Evolutionary conservation across 1,140 invertebrate species (phyloP).

Genomic region (Philopotamus ludificatus): DNA sequence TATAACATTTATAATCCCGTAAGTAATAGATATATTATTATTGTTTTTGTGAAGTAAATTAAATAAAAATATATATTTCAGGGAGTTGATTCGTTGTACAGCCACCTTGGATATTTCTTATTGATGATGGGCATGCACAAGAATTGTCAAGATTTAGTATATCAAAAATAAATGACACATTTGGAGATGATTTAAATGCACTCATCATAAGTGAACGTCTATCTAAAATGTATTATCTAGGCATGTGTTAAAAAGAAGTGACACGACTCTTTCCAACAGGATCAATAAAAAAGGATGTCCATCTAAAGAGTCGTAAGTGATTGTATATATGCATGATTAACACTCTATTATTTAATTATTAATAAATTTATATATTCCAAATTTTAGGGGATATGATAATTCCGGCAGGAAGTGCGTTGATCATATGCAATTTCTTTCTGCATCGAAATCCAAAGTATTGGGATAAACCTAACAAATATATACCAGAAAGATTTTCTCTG

Average conservation of each 20-base stretch:
- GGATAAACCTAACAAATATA: conserved; percentile 2
- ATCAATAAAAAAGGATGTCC: conserved; percentile 9
- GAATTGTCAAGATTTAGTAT: neutral
- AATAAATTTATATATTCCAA: too few species aligned
- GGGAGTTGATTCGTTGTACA: neutral
- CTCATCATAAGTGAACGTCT: neutral
- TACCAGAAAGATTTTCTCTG: conserved; percentile 14
- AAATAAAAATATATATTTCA: too few species aligned
- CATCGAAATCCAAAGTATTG: conserved; percentile 24
- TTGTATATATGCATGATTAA: too few species aligned
- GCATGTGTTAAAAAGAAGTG: conserved; percentile 6
- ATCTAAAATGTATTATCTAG: neutral
- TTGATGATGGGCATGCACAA: conserved; percentile 16
- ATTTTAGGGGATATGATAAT: conserved; percentile 6
- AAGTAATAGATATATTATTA: too few species aligned
- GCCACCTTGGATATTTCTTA: neutral
- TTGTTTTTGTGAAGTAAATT: too few species aligned
- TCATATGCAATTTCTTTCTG: neutral
- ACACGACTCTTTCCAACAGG: conserved; percentile 10
- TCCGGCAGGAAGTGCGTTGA: neutral
- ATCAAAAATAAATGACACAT: neutral
- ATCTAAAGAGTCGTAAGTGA: too few species aligned
- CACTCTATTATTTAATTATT: too few species aligned
- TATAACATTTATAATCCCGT: too few species aligned
- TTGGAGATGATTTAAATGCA: conserved; percentile 1